Conservation (phyloP, 2,113 vertebrate species). For the Gymnarchus niloticus region DNA sequence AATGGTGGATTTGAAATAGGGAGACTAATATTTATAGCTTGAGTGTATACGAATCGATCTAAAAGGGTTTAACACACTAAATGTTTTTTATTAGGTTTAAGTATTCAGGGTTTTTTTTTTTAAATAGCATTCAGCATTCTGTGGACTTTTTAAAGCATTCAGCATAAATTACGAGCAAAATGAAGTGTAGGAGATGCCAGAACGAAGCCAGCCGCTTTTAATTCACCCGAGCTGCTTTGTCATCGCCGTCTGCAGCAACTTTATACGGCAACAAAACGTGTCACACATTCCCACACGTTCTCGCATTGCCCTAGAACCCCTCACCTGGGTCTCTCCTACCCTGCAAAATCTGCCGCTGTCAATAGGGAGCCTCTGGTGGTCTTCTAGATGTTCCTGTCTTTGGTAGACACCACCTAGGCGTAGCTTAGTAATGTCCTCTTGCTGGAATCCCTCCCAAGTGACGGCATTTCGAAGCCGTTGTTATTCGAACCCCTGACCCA, state of each 20-base stretch:
- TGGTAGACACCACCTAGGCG: slow-evolving; percentile 40
- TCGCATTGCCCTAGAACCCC: slow-evolving; percentile 40
- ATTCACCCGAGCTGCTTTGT: not conserved
- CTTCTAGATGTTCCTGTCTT: slow-evolving; percentile 40
- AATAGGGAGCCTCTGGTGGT: slow-evolving; percentile 40
- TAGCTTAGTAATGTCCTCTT: slow-evolving; percentile 40
- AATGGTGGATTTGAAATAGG: too few species aligned
- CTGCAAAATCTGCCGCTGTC: slow-evolving; percentile 44
- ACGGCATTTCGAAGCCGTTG: not conserved
- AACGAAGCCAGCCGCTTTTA: not conserved
- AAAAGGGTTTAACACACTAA: not conserved
- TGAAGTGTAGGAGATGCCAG: slow-evolving; percentile 7
- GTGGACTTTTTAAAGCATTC: not conserved
- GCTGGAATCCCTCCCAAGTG: slow-evolving; percentile 17
- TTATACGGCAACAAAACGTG: not conserved
- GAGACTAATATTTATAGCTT: too few species aligned
- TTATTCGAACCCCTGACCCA: not conserved
- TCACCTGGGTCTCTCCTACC: slow-evolving; percentile 51
- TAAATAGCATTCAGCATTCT: too few species aligned
- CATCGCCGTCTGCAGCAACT: not conserved
- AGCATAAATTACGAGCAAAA: not conserved
- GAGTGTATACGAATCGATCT: too few species aligned
- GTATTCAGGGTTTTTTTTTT: not conserved
- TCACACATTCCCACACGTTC: not conserved
- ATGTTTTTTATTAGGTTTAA: not conserved